Evolutionary conservation across 92 coral and sea anemone genomes (phyloP).

Genomic region (Epizoanthus ramosus): DNA sequence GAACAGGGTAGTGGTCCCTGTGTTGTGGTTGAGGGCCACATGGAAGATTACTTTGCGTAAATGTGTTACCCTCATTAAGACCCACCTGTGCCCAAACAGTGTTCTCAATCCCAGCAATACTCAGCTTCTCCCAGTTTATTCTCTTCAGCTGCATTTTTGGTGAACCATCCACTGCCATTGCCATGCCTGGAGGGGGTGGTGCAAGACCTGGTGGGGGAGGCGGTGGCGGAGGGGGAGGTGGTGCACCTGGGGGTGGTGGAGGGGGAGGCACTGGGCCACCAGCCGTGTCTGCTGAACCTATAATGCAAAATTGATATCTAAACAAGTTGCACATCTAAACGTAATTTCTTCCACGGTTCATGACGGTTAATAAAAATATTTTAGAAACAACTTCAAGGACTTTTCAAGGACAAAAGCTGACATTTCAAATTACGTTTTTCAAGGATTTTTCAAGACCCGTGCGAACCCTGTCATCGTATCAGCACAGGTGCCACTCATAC

Average conservation of each 20-base stretch:
- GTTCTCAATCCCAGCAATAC: constrained; percentile 92
- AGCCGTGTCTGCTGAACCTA: constrained; percentile 20
- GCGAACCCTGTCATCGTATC: too few species aligned
- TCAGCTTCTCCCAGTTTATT: constrained; percentile 98
- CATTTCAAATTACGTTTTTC: too few species aligned
- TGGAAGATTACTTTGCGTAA: too few species aligned
- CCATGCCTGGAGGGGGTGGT: constrained; percentile 67
- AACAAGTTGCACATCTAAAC: too few species aligned
- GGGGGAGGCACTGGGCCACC: constrained; percentile 13
- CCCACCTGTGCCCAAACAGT: constrained; percentile 99
- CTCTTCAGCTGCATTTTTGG: constrained; percentile 87
- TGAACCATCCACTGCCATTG: constrained; percentile 50
- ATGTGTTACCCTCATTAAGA: background rate
- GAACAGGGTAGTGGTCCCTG: too few species aligned
- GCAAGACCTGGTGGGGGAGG: constrained; percentile 38
- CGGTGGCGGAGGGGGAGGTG: constrained; percentile 57
- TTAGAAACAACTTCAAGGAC: too few species aligned
- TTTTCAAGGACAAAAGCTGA: too few species aligned
- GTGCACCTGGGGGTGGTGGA: constrained; percentile 40
- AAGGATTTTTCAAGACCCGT: too few species aligned
- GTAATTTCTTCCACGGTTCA: too few species aligned
- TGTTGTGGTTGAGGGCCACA: too few species aligned
- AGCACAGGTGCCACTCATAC: too few species aligned
- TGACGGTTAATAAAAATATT: too few species aligned
- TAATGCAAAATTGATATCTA: background rate